phyloP scores from a whole-genome alignment of 1,140 invertebrate genomes.

The Oncopodura yosiiana region DNA sequence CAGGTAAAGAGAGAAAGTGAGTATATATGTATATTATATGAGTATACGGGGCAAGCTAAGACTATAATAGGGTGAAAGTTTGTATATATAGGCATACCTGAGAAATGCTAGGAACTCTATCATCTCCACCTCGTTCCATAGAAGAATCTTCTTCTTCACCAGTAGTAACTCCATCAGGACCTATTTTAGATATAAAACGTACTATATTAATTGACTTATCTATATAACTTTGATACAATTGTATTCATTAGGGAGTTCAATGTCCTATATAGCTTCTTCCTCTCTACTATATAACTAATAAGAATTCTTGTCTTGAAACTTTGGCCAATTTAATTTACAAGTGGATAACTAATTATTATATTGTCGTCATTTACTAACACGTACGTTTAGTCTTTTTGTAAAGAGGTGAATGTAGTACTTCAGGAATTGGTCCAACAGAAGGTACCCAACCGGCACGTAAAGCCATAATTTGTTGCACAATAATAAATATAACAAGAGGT shows the following conservation, averaged over 20 bases:
- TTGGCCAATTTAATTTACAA: conserved; percentile 21
- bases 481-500: too few species aligned
- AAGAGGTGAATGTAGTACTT: conserved; percentile 19
- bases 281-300: not conserved
- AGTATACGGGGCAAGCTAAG: too few species aligned
- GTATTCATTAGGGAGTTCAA: not conserved
- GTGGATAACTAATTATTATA: too few species aligned
- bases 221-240: not conserved
- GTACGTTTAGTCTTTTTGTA: conserved; percentile 16
- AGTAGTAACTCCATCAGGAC: conserved; percentile 32
- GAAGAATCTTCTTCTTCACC: conserved; percentile 34
- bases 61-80: too few species aligned
- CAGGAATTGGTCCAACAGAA: conserved; percentile 37
- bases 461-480: conserved; percentile 36
- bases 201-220: not conserved
- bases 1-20: not conserved
- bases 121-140: conserved; percentile 23
- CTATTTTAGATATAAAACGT: conserved; percentile 14
- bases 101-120: conserved; percentile 16
- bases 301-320: conserved; percentile 9
- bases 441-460: conserved; percentile 39
- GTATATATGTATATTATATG: too few species aligned
- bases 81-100: conserved; percentile 12
- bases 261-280: too few species aligned
- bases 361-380: conserved; percentile 7